Base-by-base conservation (phyloP, 2,888 invertebrate genomes). In the Microplitis manilae region DNA sequence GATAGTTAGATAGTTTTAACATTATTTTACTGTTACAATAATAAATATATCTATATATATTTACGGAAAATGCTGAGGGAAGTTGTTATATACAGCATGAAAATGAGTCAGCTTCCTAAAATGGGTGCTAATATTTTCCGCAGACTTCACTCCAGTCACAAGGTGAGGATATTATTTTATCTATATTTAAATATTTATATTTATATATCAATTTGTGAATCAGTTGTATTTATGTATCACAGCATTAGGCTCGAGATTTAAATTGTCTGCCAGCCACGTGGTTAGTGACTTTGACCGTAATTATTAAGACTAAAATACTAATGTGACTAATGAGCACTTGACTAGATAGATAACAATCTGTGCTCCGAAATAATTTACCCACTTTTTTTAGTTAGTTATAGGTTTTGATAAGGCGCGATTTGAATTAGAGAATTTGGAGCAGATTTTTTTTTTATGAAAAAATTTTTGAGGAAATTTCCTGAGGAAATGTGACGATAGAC, bases 121-220 rank as follows among this genome's bases (percentile, higher is more conserved):
- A 73, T 80, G 30, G 81, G 83, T 39, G 75, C 76, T 38, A 84
- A 81, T 62, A 79, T 81, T 68, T 79, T 87, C 30, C 82, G 84
- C 79, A 83, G 79, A 76, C 68, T 87, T 62, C 86, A 87, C 74
- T 81, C 83, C 7, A 83, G 81, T 68, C 80, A 79, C 30, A 84
- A 84, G 87, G 87, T 86, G 79, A 78, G 79, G 62, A 41, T 50
- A 41, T 17, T 62, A 39, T 40, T 64, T 65, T 15, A 68, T 72
- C 68, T 30, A 30, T 30, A 30, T 20, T 20, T 20, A 20, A 20
- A 20, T 20, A 20, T 20, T 20, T 20, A 20, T 20, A 20, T 30
- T 30, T 30, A 30, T 30, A 30, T 30, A 30, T 30, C 30, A 30
- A 30, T 30, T 30, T 30, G 30, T 30, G 30, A 30, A 30, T 30